These are phyloP conservation scores for Trachelus tabidus DNA, from an alignment of 2,888 invertebrate genomes.

Conservation along the genomic window DNA sequence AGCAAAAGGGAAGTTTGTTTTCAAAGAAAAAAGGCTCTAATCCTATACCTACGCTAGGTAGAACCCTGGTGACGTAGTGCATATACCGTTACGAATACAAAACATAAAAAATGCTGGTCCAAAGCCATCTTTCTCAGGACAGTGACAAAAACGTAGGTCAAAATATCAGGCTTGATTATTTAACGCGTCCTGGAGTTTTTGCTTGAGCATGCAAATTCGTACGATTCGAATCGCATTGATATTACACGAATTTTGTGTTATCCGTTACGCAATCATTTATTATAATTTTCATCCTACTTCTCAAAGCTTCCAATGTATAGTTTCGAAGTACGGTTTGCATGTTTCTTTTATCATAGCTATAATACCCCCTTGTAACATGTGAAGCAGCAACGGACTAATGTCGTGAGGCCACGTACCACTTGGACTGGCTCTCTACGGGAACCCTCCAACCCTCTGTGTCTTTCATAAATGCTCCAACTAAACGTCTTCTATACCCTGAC, in stretches of 20 bases:
- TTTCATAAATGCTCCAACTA: constrained; percentile 26
- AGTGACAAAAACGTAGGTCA: background rate
- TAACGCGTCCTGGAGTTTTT: background rate
- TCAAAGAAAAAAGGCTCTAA: background rate
- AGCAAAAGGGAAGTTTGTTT: background rate
- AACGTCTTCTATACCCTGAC: background rate
- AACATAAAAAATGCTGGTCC: background rate
- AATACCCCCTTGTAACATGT: background rate
- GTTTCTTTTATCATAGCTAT: background rate
- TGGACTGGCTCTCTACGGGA: background rate
- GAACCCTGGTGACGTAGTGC: background rate
- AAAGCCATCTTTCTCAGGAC: background rate
- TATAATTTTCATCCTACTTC: background rate
- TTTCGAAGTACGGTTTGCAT: background rate
- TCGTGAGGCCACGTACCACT: constrained; percentile 1
- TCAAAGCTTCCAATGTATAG: background rate
- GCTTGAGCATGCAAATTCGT: background rate
- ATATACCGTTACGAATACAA: background rate
- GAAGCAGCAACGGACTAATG: background rate
- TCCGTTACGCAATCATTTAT: background rate
- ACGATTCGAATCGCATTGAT: background rate
- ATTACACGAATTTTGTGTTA: no score
- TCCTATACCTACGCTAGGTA: background rate
- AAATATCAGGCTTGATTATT: background rate
- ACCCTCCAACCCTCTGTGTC: constrained; percentile 12